Base-by-base conservation (phyloP, 2,888 invertebrate species). In the Tetranychus truncatus region DNA sequence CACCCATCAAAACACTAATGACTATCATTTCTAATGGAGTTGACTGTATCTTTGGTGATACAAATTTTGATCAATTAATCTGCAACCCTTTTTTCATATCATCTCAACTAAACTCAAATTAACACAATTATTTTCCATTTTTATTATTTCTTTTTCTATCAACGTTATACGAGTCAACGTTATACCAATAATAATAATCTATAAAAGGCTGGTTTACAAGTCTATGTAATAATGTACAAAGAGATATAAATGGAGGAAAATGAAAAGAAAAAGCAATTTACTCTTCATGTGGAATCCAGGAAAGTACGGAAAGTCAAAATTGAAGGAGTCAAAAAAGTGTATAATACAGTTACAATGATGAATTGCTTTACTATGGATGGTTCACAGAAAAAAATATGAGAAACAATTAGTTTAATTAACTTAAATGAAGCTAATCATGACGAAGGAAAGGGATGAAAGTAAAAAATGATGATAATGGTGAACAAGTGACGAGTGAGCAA, bases 341-440 rank as follows among this genome's bases (percentile, higher is more conserved):
- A 55, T 15, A 55, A 55, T 1, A 15, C 11, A 55, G 15, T 55
- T 55, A 55, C 55, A 15, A 55, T 55, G 55, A 55, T 55, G 15
- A 55, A 55, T 55, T 7, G 15, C 55, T 55, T 55, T 55, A 15
- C 7, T 55, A 55, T 55, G 34, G 34, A 55, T 55, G 55, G 55
- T 15, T 55, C 55, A 55, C 15, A 15, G 15, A 2, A 11, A 55
- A 55, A 55, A 15, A 15, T 15, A 9, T 55, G 55, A 55, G 55
- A 55, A 55, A 55, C 55, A 55, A 55, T 55, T 55, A 55, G 55
- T 55, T 55, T 55, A 55, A 55, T 55, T 55, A 55, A 55, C 55
- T 55, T 55, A 55, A 55, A 55, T 55, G 55, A 55, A 55, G 55
- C 55, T 55, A 55, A 55, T 55, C 55, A 55, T 55, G 55, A 55